Evolutionary conservation across 2,113 vertebrate genomes (phyloP).

Genomic region (Cynopterus brachyotis): DNA sequence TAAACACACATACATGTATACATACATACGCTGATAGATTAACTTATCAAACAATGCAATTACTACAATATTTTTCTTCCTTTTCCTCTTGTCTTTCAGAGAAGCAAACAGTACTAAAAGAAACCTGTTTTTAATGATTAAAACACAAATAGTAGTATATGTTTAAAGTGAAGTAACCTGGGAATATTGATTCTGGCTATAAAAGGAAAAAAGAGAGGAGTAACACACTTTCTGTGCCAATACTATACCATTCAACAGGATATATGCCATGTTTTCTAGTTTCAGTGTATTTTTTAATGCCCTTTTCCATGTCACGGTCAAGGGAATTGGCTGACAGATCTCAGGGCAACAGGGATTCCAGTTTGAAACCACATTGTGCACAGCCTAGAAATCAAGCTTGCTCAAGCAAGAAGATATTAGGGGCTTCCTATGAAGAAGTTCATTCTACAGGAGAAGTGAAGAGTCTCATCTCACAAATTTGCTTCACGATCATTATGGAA

Average conservation of each 20-base stretch:
- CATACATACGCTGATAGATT: neutral
- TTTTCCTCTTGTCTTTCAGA: neutral
- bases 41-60: neutral
- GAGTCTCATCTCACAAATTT: neutral
- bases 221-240: neutral
- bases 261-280: neutral
- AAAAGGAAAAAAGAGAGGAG: neutral
- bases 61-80: neutral
- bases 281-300: neutral
- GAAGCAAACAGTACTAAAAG: neutral
- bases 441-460: neutral
- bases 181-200: neutral
- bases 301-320: neutral
- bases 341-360: neutral
- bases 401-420: neutral
- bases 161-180: neutral
- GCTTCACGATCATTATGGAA: neutral
- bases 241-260: neutral
- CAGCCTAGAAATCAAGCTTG: neutral
- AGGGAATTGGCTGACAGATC: neutral
- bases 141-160: neutral
- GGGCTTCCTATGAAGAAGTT: neutral
- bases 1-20: neutral
- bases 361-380: neutral
- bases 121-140: neutral